These are phyloP conservation scores for Allacma fusca DNA, from an alignment of 2,888 invertebrate species.

Conservation along the genomic window DNA sequence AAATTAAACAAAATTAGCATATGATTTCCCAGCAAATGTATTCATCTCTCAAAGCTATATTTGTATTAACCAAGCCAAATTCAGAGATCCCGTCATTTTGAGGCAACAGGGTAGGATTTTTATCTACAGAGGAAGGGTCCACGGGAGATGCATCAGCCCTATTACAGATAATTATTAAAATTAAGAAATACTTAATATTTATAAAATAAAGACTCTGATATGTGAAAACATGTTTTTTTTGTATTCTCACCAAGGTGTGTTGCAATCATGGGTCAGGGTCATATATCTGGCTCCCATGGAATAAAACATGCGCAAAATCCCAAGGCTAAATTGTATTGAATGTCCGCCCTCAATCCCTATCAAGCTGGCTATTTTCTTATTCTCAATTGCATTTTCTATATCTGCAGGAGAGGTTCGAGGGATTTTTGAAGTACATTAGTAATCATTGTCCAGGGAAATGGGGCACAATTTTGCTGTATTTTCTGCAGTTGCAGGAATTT, in stretches of 20 bases:
- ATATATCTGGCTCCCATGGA: conserved; percentile 87
- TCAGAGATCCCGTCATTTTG: too few relatives aligned
- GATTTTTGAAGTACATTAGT: neutral
- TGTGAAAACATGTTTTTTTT: too few relatives aligned
- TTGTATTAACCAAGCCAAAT: too few relatives aligned
- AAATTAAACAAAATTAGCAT: too few relatives aligned
- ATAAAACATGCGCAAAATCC: conserved; percentile 86
- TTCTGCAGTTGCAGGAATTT: neutral
- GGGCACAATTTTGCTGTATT: neutral
- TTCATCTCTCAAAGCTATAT: too few relatives aligned
- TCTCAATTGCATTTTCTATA: conserved; percentile 66
- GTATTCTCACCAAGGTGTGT: conserved; percentile 81
- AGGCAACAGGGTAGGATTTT: too few relatives aligned
- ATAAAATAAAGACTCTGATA: too few relatives aligned
- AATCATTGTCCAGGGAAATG: neutral
- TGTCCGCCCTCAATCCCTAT: conserved; percentile 92
- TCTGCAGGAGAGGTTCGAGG: conserved; percentile 62
- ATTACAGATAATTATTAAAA: too few relatives aligned
- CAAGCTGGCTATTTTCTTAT: conserved; percentile 69
- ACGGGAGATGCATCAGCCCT: too few relatives aligned
- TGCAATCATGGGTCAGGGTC: conserved; percentile 90
- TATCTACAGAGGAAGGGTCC: too few relatives aligned
- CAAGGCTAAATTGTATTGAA: conserved; percentile 86
- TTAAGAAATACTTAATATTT: too few relatives aligned
- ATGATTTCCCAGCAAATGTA: too few relatives aligned